Evolutionary conservation across 2,113 vertebrate species (phyloP).

Genomic region (Tachuris rubrigastra): DNA sequence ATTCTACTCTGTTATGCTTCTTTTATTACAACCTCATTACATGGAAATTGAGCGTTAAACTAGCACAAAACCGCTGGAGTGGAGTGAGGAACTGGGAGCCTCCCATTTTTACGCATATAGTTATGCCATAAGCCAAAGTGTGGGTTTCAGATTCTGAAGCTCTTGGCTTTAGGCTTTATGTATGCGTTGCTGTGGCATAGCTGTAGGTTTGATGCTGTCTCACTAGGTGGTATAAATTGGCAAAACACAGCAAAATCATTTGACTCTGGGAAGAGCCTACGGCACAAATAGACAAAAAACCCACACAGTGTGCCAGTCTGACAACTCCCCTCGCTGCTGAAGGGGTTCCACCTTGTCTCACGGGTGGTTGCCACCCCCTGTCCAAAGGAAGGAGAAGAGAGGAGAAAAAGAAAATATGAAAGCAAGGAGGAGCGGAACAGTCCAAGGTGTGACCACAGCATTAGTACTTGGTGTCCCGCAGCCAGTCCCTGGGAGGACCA

Average conservation of each 20-base stretch:
- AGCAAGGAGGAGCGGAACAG: fast-evolving
- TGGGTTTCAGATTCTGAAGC: background rate
- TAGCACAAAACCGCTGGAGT: background rate
- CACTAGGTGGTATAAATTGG: background rate
- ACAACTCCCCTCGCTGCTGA: background rate
- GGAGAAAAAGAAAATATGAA: background rate
- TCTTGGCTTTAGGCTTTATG: background rate
- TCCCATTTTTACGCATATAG: background rate
- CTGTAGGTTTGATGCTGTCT: background rate
- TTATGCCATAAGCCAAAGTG: background rate
- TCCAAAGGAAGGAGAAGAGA: background rate
- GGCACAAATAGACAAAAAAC: background rate
- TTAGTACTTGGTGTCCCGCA: fast-evolving
- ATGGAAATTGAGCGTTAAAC: background rate
- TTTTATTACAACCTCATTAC: background rate
- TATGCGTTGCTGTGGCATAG: background rate
- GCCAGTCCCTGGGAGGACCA: background rate
- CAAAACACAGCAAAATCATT: background rate
- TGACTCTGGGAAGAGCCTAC: background rate
- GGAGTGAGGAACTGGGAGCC: background rate
- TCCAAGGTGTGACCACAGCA: background rate
- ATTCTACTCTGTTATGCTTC: fast-evolving
- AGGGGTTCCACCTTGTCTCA: background rate
- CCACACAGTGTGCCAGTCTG: background rate
- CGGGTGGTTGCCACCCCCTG: fast-evolving